Evolutionary conservation across 2,888 invertebrate species (phyloP), one percentile per base, ranked within the genome.

Genomic region (Drosophila diplacantha): DNA sequence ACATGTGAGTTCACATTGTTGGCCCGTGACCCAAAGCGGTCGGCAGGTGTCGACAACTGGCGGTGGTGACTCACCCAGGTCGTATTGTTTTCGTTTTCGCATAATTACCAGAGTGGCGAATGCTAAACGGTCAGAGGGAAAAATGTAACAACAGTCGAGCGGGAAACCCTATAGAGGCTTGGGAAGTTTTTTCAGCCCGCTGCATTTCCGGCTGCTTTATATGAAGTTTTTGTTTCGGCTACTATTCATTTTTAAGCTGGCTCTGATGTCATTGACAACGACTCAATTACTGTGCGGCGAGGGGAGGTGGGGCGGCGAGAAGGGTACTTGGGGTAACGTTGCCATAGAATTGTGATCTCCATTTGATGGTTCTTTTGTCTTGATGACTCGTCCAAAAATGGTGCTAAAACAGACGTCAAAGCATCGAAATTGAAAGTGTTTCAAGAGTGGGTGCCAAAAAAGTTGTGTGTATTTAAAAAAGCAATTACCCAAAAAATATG

Each of bases 1-100:
- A 77, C 75, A 82, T 75, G 53, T 70, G 79, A 73, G 81, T 74
- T 83, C 78, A 78, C 83, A 81, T 78, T 77, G 79, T 83, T 80
- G 75, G 81, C 80, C 78, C 74, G 75, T 82, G 80, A 80, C 83
- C 80, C 75, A 72, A 66, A 52, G 60, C 71, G 69, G 77, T 66
- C 62, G 61, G 61, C 78, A 78, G 80, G 83, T 83, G 78, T 74
- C 74, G 80, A 80, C 81, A 81, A 49, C 72, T 59, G 71, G 34
- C 52, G 61, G 64, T 74, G 34, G 51, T 55, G 80, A 81, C 47
- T 78, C 81, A 78, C 79, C 81, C 74, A 37, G 58, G 58, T 62
- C 51, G 59, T 59, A 64, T 78, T 73, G 81, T 67, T 71, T 75
- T 75, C 75, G 62, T 81, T 75, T 81, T 78, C 78, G 78, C 78